phyloP scores from a whole-genome alignment of 2,888 invertebrate genomes.

The Brachyptera putata region DNA sequence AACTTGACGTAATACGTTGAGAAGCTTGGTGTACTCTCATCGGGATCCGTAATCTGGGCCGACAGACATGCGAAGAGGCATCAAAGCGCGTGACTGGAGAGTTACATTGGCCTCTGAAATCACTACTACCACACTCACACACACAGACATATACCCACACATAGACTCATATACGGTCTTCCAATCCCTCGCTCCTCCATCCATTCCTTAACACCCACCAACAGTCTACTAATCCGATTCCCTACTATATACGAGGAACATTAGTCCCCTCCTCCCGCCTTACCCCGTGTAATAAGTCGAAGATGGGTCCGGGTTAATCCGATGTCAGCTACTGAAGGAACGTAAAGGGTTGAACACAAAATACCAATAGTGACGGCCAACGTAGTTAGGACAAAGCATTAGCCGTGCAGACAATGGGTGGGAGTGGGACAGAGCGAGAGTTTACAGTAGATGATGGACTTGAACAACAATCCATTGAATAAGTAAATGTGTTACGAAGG shows the following conservation, averaged over 20 bases:
- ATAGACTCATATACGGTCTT: slow-evolving; percentile 15
- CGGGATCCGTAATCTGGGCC: slow-evolving; percentile 26
- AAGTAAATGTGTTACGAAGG: slow-evolving; percentile 10
- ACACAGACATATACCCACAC: no score
- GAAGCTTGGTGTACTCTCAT: slow-evolving; percentile 21
- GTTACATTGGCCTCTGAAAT: slow-evolving; percentile 20
- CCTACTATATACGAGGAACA: slow-evolving; percentile 16
- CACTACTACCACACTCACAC: no score
- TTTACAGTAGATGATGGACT: slow-evolving; percentile 16
- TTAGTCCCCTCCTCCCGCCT: slow-evolving; percentile 9
- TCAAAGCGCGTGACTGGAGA: slow-evolving; percentile 25
- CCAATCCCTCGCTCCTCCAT: slow-evolving; percentile 19
- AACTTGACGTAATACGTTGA: slow-evolving; percentile 24
- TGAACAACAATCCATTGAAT: slow-evolving; percentile 12
- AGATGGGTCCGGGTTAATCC: slow-evolving; percentile 31
- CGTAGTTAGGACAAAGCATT: slow-evolving; percentile 10
- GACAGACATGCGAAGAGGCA: slow-evolving; percentile 26
- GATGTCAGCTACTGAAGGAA: slow-evolving; percentile 25
- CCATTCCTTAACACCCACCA: slow-evolving; percentile 21
- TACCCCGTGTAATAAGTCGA: slow-evolving; percentile 32
- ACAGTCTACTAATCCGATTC: slow-evolving; percentile 26
- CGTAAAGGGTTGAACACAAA: slow-evolving; percentile 19
- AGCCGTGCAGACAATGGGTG: slow-evolving; percentile 12
- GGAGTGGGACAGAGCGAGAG: background rate
- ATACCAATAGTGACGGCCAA: slow-evolving; percentile 19